Conservation (phyloP, 1,140 invertebrate genomes). For the Brachionus manjavacas region DNA sequence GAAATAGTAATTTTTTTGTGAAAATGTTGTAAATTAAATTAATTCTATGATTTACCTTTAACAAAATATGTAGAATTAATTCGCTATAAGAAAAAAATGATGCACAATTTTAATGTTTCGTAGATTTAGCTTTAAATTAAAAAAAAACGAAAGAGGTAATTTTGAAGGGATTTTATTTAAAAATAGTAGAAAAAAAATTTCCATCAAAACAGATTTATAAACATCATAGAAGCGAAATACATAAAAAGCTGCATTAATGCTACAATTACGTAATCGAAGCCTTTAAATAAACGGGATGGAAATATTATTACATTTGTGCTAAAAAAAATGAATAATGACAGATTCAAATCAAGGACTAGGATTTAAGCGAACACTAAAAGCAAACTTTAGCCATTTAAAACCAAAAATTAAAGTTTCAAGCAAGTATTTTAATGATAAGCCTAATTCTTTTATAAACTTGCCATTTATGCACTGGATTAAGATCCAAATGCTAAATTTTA, state of each 20-base stretch:
- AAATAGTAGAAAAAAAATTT: background rate
- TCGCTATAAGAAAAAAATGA: background rate
- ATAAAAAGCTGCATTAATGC: background rate
- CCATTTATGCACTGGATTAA: conserved; percentile 15
- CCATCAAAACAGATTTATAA: background rate
- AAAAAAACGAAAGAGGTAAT: background rate
- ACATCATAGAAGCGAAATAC: background rate
- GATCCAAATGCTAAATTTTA: background rate
- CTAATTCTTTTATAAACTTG: conserved; percentile 18
- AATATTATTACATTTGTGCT: background rate
- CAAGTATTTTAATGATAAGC: conserved; percentile 23
- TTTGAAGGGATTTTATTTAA: conserved; percentile 12
- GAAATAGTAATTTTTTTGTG: background rate
- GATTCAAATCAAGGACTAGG: background rate
- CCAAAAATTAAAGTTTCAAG: background rate
- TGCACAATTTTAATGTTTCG: conserved; percentile 16
- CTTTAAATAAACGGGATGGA: background rate
- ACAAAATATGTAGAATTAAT: conserved; percentile 5
- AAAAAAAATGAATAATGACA: background rate
- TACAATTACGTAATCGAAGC: background rate
- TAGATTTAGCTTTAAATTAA: conserved; percentile 8
- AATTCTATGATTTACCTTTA: background rate
- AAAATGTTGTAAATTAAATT: background rate
- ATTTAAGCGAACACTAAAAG: conserved; percentile 15
- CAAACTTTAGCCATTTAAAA: background rate